These are phyloP conservation scores for Aleadryas rufinucha DNA, from an alignment of 2,113 vertebrate species.

Conservation along the genomic window DNA sequence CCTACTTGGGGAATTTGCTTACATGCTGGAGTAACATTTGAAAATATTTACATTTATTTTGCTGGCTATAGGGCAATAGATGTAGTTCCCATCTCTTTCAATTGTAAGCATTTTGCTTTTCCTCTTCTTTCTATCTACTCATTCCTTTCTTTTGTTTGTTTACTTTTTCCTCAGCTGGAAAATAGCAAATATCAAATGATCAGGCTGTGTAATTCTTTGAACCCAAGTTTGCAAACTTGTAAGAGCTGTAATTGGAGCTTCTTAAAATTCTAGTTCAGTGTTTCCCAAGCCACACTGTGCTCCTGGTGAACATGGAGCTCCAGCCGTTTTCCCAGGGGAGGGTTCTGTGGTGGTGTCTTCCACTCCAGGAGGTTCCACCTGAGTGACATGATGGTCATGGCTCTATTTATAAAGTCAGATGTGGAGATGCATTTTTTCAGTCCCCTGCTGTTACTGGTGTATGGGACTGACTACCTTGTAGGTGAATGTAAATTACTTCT, in stretches of 20 bases:
- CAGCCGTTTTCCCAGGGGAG: not conserved
- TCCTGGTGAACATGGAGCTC: not conserved
- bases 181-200: not conserved
- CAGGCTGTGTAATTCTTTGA: not conserved
- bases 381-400: not conserved
- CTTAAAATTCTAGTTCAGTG: not conserved
- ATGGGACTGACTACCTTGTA: not conserved
- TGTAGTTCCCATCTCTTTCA: slow-evolving; percentile 23
- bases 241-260: not conserved
- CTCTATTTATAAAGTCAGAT: not conserved
- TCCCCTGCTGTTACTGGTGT: not conserved
- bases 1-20: slow-evolving; percentile 13
- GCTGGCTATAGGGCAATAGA: not conserved
- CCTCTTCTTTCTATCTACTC: not conserved
- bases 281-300: not conserved
- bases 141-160: slow-evolving; percentile 9
- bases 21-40: slow-evolving; percentile 14
- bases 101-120: slow-evolving; percentile 27
- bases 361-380: not conserved
- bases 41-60: slow-evolving; percentile 49
- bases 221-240: not conserved
- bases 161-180: slow-evolving; percentile 14
- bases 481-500: not conserved
- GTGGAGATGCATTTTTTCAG: not conserved
- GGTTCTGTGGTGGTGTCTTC: not conserved